phyloP scores from a whole-genome alignment of 2,797 vertebrate genomes.

The Fringilla coelebs region DNA sequence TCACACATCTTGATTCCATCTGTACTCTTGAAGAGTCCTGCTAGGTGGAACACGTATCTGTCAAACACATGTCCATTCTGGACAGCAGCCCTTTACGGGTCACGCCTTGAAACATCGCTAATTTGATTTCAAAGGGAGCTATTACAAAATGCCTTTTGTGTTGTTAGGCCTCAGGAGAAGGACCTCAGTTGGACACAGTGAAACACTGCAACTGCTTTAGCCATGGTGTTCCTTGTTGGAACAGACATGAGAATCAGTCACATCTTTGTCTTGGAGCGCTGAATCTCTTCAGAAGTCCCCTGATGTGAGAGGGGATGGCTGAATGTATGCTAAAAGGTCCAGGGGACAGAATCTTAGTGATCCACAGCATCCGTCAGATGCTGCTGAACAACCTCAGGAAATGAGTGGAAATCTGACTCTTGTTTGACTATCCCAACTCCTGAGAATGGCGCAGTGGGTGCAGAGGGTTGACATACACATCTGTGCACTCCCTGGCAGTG shows the following conservation, averaged over 20 bases:
- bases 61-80: slow-evolving; percentile 58
- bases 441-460: background rate
- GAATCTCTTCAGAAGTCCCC: slow-evolving; percentile 28
- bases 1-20: slow-evolving; percentile 71
- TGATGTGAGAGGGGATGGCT: slow-evolving; percentile 7
- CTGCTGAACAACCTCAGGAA: slow-evolving; percentile 40
- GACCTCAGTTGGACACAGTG: slow-evolving; percentile 17
- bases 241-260: slow-evolving; percentile 38
- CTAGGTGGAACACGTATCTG: slow-evolving; percentile 60
- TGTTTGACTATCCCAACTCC: background rate
- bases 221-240: background rate
- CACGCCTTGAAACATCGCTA: slow-evolving; percentile 59
- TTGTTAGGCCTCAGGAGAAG: slow-evolving; percentile 49
- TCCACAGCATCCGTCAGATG: slow-evolving; percentile 44
- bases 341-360: slow-evolving; percentile 59
- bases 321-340: slow-evolving; percentile 46
- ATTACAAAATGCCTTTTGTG: slow-evolving; percentile 66
- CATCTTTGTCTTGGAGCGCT: slow-evolving; percentile 29
- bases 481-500: slow-evolving; percentile 20
- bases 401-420: slow-evolving; percentile 51
- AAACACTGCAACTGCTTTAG: slow-evolving; percentile 30
- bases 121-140: slow-evolving; percentile 65
- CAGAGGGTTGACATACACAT: background rate
- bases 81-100: slow-evolving; percentile 61
- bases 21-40: slow-evolving; percentile 19